phyloP scores from a whole-genome alignment of 2,113 vertebrate species.

The mouse (Mus musculus) region GRCm39 chr6:125819001-125819500 shows the following conservation, averaged over 20 bases:
- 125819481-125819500: not conserved
- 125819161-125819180: not conserved
- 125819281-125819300: no score
- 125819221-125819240: not conserved
- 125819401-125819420: not conserved
- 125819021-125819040: not conserved
- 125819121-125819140: not conserved
- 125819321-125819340: not conserved
- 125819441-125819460: not conserved
- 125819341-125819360: not conserved
- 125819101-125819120: not conserved
- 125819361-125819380: not conserved
- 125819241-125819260: not conserved
- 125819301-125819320: not conserved
- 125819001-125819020: not conserved
- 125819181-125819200: not conserved
- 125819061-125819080: not conserved
- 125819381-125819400: not conserved
- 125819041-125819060: not conserved
- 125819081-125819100: not conserved
- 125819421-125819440: not conserved
- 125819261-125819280: not conserved
- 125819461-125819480: not conserved
- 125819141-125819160: not conserved
- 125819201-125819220: not conserved